A percentile compares a stretch with the other conserved stretches of the same genome.
phyloP scores from a whole-genome alignment of 2,113 vertebrate species.

The Rhynchopsitta pachyrhyncha region DNA sequence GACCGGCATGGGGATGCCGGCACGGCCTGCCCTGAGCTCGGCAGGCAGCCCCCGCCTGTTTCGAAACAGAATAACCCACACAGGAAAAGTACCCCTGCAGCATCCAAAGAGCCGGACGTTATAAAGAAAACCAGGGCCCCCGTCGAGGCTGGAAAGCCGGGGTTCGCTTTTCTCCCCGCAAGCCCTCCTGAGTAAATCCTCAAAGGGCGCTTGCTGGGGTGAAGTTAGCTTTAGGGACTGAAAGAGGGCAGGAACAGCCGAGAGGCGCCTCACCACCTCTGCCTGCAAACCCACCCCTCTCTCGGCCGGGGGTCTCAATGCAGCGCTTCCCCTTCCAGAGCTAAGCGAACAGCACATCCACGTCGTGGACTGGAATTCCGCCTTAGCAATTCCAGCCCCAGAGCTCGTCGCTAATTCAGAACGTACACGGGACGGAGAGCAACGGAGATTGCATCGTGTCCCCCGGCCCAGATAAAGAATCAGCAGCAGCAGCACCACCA shows the following conservation, averaged over 20 bases:
- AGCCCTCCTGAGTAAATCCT: not conserved
- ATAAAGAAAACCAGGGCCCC: conserved; percentile 56
- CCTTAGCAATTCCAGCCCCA: not conserved
- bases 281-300: not conserved
- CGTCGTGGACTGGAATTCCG: not conserved
- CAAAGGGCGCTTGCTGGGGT: not conserved
- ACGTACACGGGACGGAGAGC: not conserved
- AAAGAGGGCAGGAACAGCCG: not conserved
- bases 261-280: not conserved
- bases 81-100: conserved; percentile 83
- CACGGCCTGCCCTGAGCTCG: conserved; percentile 73
- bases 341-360: not conserved
- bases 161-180: conserved; percentile 9
- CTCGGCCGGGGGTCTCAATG: not conserved
- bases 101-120: conserved; percentile 68
- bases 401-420: not conserved
- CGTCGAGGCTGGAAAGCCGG: conserved; percentile 54
- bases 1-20: conserved; percentile 59
- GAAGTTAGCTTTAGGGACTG: conserved; percentile 15
- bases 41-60: conserved; percentile 84
- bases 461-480: not conserved
- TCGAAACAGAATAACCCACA: conserved; percentile 84
- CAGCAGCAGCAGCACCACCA: not conserved
- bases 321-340: conserved; percentile 18
- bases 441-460: not conserved